Evolutionary conservation across 2,797 vertebrate species (phyloP), one percentile per base, ranked within the genome.

Genomic region (Paramormyrops hopkinsi): DNA sequence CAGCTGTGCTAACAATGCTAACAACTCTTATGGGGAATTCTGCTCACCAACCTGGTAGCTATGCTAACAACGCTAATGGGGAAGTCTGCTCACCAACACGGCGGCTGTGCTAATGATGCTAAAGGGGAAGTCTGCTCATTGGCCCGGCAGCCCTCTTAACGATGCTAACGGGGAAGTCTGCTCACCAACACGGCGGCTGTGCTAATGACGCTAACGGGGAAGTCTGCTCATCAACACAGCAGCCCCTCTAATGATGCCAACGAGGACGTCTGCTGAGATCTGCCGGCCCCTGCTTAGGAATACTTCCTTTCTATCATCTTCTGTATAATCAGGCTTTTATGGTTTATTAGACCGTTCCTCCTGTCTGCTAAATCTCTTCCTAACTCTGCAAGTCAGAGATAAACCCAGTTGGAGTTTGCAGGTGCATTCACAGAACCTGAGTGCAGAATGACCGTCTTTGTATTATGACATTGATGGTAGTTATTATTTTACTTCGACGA

Each of bases 101-200:
- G 3, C 3, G 0, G 2, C 3, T 4, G 0, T 17, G 14, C 12
- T 17, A 53, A 53, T 0, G 1, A 53, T 3, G 0, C 3, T 53
- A 17, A 14, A 0, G 51, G 51, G 14, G 51, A 14, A 53, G 51
- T 53, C 14, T 53, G 3, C 51, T 53, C 51, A 53, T 0, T 0
- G 0, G 1, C 11, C 0, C 0, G 7, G 48, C 11, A 1, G 48
- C 48, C 1, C 0, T 12, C 2, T 3, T 56, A 56, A n/a, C 1
- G 17, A 56, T 0, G 54, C 17, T 56, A 59, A 59, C 0, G 19
- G 17, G 4, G 19, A 59, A 59, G 54, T 59, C 17, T 51, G 50
- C 50, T n/a, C 54, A 59, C 1, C 1, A 0, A 8, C 17, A 0
- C 0, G 0, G 8, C 2, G 0, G 8, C 7, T 2, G 0, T 62